Percentiles rank a stretch among this genome's conserved stretches.
These are phyloP conservation scores for Pocillopora damicornis DNA, from an alignment of 64 coral and sea anemone species.

Conservation along the genomic window DNA sequence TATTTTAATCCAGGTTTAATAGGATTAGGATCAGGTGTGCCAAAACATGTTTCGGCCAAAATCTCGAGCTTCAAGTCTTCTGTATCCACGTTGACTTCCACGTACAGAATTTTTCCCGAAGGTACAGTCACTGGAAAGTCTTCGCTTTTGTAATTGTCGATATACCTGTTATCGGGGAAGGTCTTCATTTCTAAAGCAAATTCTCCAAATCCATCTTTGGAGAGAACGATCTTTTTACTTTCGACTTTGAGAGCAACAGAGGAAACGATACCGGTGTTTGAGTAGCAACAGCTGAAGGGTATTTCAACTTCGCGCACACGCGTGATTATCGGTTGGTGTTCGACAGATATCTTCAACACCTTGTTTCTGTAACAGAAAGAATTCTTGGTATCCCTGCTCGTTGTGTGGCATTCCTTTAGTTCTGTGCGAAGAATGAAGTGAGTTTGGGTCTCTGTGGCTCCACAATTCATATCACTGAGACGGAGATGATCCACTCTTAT, in stretches of 20 bases:
- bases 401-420: constrained; percentile 34
- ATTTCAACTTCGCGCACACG: constrained; percentile 38
- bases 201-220: background rate
- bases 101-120: background rate
- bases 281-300: constrained; percentile 44
- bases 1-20: constrained; percentile 54
- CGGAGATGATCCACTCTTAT: constrained; percentile 20
- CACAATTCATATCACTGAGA: constrained; percentile 28
- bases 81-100: constrained; percentile 50
- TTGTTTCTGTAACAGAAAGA: constrained; percentile 41
- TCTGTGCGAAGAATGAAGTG: constrained; percentile 45
- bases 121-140: background rate
- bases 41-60: constrained; percentile 65
- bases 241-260: background rate
- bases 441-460: constrained; percentile 31
- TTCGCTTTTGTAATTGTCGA: background rate
- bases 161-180: background rate
- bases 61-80: constrained; percentile 66
- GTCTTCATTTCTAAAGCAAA: background rate
- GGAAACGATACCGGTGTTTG: constrained; percentile 22
- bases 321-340: constrained; percentile 8
- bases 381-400: constrained; percentile 19
- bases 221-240: constrained; percentile 25
- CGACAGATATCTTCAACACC: constrained; percentile 23
- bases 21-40: constrained; percentile 65